These are phyloP conservation scores for Phlogophora meticulosa DNA, from an alignment of 2,888 invertebrate genomes.

Conservation along the genomic window DNA sequence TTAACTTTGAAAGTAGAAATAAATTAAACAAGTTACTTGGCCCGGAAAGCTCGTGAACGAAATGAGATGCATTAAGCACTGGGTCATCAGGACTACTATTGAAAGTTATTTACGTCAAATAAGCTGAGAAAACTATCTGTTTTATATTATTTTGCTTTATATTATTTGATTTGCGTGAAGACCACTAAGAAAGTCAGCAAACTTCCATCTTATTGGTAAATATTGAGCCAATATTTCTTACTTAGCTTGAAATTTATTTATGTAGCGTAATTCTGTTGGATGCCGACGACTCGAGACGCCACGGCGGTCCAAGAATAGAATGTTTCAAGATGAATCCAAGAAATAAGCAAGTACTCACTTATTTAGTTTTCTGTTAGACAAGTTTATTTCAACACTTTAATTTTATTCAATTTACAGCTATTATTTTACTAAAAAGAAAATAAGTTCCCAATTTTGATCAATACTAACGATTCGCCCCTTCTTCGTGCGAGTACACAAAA, in stretches of 20 bases:
- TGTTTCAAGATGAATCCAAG: conserved; percentile 20
- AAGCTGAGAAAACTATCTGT: not conserved
- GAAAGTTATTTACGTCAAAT: no score
- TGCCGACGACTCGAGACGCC: not conserved
- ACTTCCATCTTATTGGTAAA: conserved; percentile 16
- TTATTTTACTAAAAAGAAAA: not conserved
- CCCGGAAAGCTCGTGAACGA: no score
- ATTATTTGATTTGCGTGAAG: conserved; percentile 5
- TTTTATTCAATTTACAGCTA: not conserved
- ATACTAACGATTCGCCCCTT: no score
- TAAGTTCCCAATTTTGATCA: not conserved
- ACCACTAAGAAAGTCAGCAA: conserved; percentile 4
- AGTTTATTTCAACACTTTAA: not conserved
- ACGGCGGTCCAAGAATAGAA: conserved; percentile 12
- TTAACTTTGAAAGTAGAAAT: no score
- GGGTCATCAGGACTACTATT: no score
- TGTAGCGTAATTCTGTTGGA: conserved; percentile 34
- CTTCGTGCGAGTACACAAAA: no score
- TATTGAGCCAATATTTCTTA: conserved; percentile 36
- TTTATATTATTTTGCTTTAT: not conserved
- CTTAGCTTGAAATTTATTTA: conserved; percentile 34
- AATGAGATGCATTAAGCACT: no score
- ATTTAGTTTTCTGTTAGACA: conserved; percentile 10
- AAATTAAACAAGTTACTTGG: no score
- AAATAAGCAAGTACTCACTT: conserved; percentile 22